Base-by-base conservation (phyloP, 1,140 invertebrate genomes). In the Sycobia sp. region DNA sequence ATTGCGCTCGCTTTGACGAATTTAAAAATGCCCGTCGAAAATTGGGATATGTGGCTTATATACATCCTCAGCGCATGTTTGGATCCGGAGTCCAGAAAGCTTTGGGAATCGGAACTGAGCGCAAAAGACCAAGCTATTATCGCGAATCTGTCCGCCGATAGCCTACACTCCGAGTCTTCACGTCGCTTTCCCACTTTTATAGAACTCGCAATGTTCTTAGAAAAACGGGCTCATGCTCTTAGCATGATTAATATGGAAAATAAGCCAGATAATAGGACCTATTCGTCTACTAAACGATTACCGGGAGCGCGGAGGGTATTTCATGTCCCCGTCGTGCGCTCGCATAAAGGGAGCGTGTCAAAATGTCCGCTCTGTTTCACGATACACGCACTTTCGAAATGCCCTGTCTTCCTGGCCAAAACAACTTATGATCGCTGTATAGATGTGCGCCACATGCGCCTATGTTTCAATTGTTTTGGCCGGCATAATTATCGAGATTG, bases 391-490 rank as follows among this genome's bases (percentile, higher is more conserved):
- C 3, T 65, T 0, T 20, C n/a, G 9, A 58, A 65, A 25, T 54
- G 63, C 34, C 20, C 4, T 39, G 23, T 22, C 13, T 23, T 65
- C 25, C 23, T 25, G 27, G 39, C 4, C 3, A 53, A 61, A 22
- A 39, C 27, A 1, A 41, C 57, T 13, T n/a, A 20, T 14, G 56
- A 66, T 25, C 56, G 51, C 3, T 20, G 20, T 2, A 2, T 1
- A 7, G 22, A 14, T 18, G 50, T 49, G 10, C 16, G 32, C 47
- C 23, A 16, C 13, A 18, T 56, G 2, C 25, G 41, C 10, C 20
- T 61, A 13, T 61, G 64, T n/a, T 66, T 61, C 22, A 66, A 60
- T 50, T 66, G 64, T n/a, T 32, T 66, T 3, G 43, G 50, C 2
- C 9, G 3, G 3, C 64, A 66, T 36, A 18, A 16, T 14, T 11